phyloP scores from a whole-genome alignment of 2,888 invertebrate genomes.

The Drosophila histrio region DNA sequence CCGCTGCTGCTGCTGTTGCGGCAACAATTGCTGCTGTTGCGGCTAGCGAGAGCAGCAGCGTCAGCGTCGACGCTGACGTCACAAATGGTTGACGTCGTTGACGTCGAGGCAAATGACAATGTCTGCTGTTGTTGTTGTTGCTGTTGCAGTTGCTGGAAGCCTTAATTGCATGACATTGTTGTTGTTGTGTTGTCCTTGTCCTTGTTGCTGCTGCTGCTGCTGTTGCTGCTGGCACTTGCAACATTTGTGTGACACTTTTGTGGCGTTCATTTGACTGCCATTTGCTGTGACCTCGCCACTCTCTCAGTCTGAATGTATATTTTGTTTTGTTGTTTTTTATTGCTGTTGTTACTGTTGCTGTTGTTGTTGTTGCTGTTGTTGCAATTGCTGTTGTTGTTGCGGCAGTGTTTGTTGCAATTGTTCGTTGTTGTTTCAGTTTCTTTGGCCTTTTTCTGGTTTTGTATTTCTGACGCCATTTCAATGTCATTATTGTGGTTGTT shows the following conservation, averaged over 20 bases:
- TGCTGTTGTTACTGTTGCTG: conserved; percentile 38
- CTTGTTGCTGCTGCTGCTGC: conserved; percentile 28
- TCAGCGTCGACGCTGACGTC: conserved; percentile 49
- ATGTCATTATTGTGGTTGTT: conserved; percentile 80
- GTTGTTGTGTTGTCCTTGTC: conserved; percentile 45
- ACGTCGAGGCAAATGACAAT: conserved; percentile 37
- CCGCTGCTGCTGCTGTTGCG: conserved; percentile 26
- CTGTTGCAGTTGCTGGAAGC: conserved; percentile 48
- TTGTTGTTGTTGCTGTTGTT: no score
- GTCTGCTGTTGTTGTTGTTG: background rate
- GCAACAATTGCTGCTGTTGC: conserved; percentile 44
- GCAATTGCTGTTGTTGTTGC: conserved; percentile 57
- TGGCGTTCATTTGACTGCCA: conserved; percentile 67
- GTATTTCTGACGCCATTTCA: conserved; percentile 83
- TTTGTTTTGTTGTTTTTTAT: conserved; percentile 32
- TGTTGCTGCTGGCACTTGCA: conserved; percentile 46
- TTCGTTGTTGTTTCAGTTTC: conserved; percentile 72
- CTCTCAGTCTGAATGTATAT: conserved; percentile 67
- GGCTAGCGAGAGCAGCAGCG: conserved; percentile 54
- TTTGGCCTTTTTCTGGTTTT: conserved; percentile 80
- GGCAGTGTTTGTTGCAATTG: conserved; percentile 61
- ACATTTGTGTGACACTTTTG: conserved; percentile 59
- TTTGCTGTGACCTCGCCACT: conserved; percentile 37
- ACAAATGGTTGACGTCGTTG: conserved; percentile 42
- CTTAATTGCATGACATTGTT: conserved; percentile 62